Conservation (phyloP, 2,797 vertebrate genomes). For the Nyctalus aviator region DNA sequence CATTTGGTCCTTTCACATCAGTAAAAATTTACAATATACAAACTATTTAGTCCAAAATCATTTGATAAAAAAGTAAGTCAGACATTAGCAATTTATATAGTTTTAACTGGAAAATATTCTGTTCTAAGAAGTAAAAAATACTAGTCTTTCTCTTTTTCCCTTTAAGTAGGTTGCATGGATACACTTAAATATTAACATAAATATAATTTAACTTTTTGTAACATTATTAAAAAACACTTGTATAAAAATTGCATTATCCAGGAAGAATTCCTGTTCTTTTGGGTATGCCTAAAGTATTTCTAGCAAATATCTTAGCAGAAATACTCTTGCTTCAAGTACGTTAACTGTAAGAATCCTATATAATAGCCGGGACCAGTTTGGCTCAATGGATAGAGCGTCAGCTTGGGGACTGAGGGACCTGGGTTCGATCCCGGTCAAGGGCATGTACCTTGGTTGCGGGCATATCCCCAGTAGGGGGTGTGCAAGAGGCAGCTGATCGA, state of each 20-base stretch:
- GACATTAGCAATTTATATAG: slow-evolving; percentile 24
- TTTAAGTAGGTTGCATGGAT: neutral
- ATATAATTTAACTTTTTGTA: neutral
- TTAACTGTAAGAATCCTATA: neutral
- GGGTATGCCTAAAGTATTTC: neutral
- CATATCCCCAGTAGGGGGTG: no score
- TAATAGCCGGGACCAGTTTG: no score
- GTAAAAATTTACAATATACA: slow-evolving; percentile 5
- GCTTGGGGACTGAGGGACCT: no score
- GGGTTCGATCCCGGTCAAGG: no score
- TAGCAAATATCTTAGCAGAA: slow-evolving; percentile 10
- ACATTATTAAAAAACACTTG: slow-evolving; percentile 3
- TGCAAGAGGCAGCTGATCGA: no score
- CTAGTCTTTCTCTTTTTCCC: neutral
- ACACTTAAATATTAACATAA: neutral
- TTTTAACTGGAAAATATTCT: slow-evolving; percentile 54
- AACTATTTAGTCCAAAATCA: slow-evolving; percentile 32
- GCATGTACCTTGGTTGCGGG: no score
- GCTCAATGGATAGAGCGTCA: no score
- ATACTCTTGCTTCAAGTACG: neutral
- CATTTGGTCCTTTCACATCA: slow-evolving; percentile 1
- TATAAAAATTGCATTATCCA: neutral
- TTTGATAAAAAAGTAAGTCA: neutral
- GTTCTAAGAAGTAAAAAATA: slow-evolving; percentile 33
- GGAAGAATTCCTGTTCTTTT: neutral